Base-by-base conservation (phyloP, 2,797 vertebrate genomes). In the Toxotes lorentzi region DNA sequence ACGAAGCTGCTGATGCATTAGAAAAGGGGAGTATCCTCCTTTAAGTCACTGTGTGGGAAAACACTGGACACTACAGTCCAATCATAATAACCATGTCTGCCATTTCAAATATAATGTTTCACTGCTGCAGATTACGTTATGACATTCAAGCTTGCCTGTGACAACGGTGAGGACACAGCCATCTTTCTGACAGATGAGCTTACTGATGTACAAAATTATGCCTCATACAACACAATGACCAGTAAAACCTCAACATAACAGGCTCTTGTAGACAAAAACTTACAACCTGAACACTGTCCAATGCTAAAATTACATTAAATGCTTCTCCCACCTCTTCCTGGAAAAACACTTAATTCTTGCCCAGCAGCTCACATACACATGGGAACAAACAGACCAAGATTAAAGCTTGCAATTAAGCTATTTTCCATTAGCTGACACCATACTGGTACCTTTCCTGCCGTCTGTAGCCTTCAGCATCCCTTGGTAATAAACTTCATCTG, bases 391-490 rank as follows among this genome's bases (percentile, higher is more conserved):
- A 43, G 40, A 74, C 38, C 13, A 16, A 62, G 30, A 79, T 70
- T 17, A 53, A 56, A 5, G 24, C 13, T 73, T n/a, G 50, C 13
- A 65, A 71, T 57, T 6, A 23, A 63, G 54, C 43, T 8, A 5
- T 57, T 84, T 79, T 50, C 40, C 62, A 16, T 47, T 17, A 71
- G 83, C 4, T 50, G 41, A 61, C 48, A 17, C 40, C 51, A 72
- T 73, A 83, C 76, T 84, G 53, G 64, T 94, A 96, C 96, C 96
- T 96, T 96, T 96, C 76, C 95, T 95, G 75, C 90, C 93, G 43
- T 96, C 96, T 70, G 23, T 92, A 41, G 95, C 87, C 90, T 94
- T 96, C 66, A 96, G 93, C 95, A 94, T 95, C 87, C 94, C 95
- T 86, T 95, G 95, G 89, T 94, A 95, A 82, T 90, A 93, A 43